These are phyloP conservation scores for Myrmecobius fasciatus DNA, from an alignment of 2,113 vertebrate species.

Conservation along the genomic window DNA sequence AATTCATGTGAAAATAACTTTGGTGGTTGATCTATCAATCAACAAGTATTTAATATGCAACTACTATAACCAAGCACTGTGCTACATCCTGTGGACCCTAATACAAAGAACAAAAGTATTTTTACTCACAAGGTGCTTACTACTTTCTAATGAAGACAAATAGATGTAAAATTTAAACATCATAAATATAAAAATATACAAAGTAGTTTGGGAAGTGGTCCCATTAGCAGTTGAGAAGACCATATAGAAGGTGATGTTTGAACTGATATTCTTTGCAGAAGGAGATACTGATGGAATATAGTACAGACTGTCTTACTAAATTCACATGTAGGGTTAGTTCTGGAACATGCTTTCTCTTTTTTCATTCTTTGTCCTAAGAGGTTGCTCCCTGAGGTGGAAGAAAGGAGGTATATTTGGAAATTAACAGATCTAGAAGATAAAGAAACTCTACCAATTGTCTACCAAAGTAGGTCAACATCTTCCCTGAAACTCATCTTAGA, in stretches of 20 bases:
- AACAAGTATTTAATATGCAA: neutral
- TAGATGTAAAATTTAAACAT: neutral
- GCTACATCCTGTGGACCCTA: neutral
- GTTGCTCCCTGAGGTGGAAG: neutral
- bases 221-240: neutral
- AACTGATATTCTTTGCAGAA: neutral
- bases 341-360: neutral
- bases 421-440: neutral
- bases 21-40: neutral
- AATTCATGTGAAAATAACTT: neutral
- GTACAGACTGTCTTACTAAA: neutral
- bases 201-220: neutral
- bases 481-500: neutral
- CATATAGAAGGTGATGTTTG: neutral
- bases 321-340: neutral
- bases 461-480: neutral
- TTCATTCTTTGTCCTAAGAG: neutral
- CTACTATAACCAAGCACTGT: no score
- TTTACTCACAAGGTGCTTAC: neutral
- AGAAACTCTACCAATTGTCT: neutral
- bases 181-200: neutral
- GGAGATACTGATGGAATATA: neutral
- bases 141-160: neutral
- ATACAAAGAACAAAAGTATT: neutral
- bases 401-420: neutral